Percentiles rank a stretch among this genome's conserved stretches.
These are phyloP conservation scores for Sussaba pulchella DNA, from an alignment of 2,888 invertebrate species.

Conservation along the genomic window DNA sequence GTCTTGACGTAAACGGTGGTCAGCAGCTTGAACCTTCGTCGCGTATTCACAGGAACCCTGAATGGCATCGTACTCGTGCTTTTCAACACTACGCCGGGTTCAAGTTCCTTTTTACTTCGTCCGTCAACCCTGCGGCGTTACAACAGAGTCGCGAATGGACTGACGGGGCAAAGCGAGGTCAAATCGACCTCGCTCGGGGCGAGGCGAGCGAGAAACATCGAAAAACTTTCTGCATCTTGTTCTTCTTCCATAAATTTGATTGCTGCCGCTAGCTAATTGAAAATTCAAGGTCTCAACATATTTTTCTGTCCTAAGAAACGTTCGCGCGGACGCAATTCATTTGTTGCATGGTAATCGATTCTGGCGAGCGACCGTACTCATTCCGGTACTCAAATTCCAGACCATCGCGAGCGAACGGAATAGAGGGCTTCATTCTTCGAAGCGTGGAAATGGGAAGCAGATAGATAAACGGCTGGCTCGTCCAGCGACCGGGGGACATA, in stretches of 20 bases:
- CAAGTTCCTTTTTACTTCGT: constrained; percentile 47
- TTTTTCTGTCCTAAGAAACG: too few relatives aligned
- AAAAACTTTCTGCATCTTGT: constrained; percentile 71
- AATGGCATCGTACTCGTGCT: constrained; percentile 44
- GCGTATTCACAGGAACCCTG: constrained; percentile 41
- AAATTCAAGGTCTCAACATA: constrained; percentile 64
- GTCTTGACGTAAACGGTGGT: constrained; percentile 67
- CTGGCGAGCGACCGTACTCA: not conserved
- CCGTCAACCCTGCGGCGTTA: constrained; percentile 22
- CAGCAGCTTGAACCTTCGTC: constrained; percentile 54
- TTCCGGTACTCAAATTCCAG: not conserved
- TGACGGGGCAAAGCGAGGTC: constrained; percentile 2
- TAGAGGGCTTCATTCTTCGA: constrained; percentile 64
- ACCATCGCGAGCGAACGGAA: constrained; percentile 27
- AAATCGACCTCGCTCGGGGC: constrained; percentile 63
- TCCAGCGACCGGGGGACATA: constrained; percentile 42
- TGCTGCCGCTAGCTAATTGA: constrained; percentile 72
- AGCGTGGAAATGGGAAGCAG: constrained; percentile 76
- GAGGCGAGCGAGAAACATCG: constrained; percentile 66
- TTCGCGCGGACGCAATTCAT: too few relatives aligned
- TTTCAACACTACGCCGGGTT: constrained; percentile 28
- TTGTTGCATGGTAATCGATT: not conserved
- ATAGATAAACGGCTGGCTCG: constrained; percentile 49
- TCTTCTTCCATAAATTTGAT: constrained; percentile 73
- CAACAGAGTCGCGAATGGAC: constrained; percentile 22